A percentile compares a stretch with the other conserved stretches of the same genome.
Conservation (phyloP, 2,113 vertebrate species). For the Ciconia stormi region DNA sequence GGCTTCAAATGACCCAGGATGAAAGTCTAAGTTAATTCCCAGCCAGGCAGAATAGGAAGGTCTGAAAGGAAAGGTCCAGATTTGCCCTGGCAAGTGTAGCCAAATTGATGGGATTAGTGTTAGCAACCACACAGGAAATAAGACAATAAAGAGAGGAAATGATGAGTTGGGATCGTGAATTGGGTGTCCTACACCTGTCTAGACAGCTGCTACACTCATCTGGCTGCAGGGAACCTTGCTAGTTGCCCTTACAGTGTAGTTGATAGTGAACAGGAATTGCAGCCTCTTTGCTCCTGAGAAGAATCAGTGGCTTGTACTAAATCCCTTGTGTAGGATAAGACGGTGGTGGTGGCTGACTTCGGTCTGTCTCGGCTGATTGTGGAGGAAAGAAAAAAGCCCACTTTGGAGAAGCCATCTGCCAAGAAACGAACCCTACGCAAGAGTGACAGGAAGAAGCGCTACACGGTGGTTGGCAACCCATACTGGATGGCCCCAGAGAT, state of each 20-base stretch:
- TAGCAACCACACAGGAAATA: background rate
- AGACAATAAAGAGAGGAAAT: background rate
- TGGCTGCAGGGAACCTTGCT: background rate
- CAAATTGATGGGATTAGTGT: background rate
- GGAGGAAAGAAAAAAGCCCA: constrained; percentile 88
- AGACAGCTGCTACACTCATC: background rate
- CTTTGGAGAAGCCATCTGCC: constrained; percentile 81
- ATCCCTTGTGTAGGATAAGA: constrained; percentile 84
- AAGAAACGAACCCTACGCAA: constrained; percentile 90
- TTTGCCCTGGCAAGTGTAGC: background rate
- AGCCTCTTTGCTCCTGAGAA: background rate
- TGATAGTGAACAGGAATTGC: background rate
- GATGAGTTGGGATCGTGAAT: background rate
- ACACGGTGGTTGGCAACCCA: constrained; percentile 95
- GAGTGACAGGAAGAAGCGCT: constrained; percentile 91
- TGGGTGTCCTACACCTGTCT: background rate
- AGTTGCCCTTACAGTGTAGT: background rate
- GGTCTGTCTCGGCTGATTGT: constrained; percentile 91
- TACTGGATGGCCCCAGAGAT: constrained; percentile 99
- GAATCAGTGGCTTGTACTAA: background rate
- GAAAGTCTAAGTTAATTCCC: background rate
- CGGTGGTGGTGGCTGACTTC: constrained; percentile 94
- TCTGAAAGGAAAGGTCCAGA: background rate
- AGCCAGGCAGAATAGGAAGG: background rate
- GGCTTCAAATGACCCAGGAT: background rate